These are phyloP conservation scores for Cygnus atratus DNA, from an alignment of 2,113 vertebrate species.

Conservation along the genomic window DNA sequence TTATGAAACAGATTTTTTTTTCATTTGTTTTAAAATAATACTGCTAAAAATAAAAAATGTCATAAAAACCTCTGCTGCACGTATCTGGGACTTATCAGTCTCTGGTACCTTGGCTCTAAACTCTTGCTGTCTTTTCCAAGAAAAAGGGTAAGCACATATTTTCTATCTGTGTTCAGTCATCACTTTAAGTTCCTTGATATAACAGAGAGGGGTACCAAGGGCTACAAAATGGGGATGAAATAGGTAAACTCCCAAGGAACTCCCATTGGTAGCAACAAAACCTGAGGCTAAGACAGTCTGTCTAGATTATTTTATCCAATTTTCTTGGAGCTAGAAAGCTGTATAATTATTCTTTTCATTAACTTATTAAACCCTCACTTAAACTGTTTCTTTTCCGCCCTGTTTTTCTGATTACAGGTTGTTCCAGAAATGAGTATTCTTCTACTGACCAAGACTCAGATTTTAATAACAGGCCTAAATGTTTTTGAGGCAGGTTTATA, in stretches of 20 bases:
- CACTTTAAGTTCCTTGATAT: not conserved
- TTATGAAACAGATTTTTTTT: not conserved
- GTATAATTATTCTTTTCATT: not conserved
- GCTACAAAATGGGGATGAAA: not conserved
- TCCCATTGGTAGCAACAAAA: not conserved
- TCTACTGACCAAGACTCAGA: not conserved
- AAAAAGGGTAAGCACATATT: not conserved
- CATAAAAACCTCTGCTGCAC: not conserved
- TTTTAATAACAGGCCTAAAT: not conserved
- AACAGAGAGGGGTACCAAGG: no score
- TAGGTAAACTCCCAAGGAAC: not conserved
- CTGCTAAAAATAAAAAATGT: not conserved
- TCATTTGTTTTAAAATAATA: not conserved
- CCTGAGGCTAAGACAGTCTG: not conserved
- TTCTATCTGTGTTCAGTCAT: not conserved
- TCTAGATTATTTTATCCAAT: not conserved
- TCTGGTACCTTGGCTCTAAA: not conserved
- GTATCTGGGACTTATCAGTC: not conserved
- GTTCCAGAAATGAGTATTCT: not conserved
- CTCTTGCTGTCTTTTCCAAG: not conserved
- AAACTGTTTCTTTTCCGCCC: not conserved
- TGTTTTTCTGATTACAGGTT: not conserved
- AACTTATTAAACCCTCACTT: not conserved
- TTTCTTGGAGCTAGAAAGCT: not conserved
- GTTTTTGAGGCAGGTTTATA: not conserved